A percentile compares a stretch with the other conserved stretches of the same genome.
Conservation (phyloP, 2,113 vertebrate species). For the Pycnonotus jocosus region DNA sequence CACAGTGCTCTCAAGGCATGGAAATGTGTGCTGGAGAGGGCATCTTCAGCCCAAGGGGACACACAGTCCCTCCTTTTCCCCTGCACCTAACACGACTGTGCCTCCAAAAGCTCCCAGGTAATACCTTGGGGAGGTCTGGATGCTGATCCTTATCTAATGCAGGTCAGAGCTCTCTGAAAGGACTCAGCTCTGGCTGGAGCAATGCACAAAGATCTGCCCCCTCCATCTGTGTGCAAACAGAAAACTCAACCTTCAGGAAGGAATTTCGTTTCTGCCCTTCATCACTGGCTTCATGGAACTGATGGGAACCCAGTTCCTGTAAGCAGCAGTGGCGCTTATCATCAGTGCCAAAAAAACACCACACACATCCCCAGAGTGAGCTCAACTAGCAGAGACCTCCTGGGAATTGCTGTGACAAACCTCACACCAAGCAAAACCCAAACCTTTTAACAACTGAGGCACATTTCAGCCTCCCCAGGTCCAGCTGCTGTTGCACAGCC, state of each 20-base stretch:
- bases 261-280: neutral
- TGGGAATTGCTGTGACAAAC: fast-evolving
- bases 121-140: neutral
- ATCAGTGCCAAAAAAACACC: neutral
- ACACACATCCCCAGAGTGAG: neutral
- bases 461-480: neutral
- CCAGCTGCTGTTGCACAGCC: neutral
- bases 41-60: neutral
- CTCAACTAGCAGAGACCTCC: neutral
- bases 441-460: neutral
- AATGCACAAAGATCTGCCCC: neutral
- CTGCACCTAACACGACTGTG: neutral
- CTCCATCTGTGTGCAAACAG: neutral
- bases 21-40: neutral
- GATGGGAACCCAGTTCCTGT: neutral
- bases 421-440: neutral
- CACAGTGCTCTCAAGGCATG: neutral
- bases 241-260: neutral
- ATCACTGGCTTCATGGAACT: neutral
- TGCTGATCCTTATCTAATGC: neutral
- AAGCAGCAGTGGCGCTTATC: neutral
- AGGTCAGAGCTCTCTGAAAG: neutral
- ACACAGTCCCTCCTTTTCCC: neutral
- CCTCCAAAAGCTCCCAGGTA: neutral
- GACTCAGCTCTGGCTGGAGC: neutral